Evolutionary conservation across 2,797 vertebrate genomes (phyloP), one percentile per base, ranked within the genome.

Genomic region (Chiroxiphia lanceolata): DNA sequence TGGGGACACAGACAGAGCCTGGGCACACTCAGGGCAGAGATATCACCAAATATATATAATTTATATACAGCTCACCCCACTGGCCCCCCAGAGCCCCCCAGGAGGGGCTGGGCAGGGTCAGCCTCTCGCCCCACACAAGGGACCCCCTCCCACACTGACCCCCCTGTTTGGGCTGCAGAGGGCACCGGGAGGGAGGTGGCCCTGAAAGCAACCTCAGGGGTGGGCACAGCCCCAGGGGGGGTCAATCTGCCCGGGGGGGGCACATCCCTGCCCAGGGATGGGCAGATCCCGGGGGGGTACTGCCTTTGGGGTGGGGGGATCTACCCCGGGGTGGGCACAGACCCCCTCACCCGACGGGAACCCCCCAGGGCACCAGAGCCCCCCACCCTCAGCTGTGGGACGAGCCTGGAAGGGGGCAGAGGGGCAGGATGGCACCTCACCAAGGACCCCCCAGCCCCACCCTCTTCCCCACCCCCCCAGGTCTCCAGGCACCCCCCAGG

Each of bases 51-150:
- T 84, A 72, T 93, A 80, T 79, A 85, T 74, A 72, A 89, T 82
- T 85, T 78, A 96, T 97, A 91, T 97, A 97, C 97, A 97, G 89
- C 86, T 91, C 90, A 53, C 26, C 50, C 84, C 69, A 34, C 4
- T 5, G 56, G 75, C 65, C 4, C 74, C 76, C 38, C 45, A 8
- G 15, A 6, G 12, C 31, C 27, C 6, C 1, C 27, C 40, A 0
- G 36, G 15, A 44, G n/a, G n/a, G 21, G 15, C 64, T 38, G 56
- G 48, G 50, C 63, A 87, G 50, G 50, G 57, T 56, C 71, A 74
- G 51, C 15, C n/a, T 1, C 3, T 13, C 45, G 14, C 67, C 71
- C 71, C 70, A 18, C 56, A 7, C 0, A 45, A 47, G 31, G 57
- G 64, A 2, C 48, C 51, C 26, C 16, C 56, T 64, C 26, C 53